Evolutionary conservation across 2,888 invertebrate species (phyloP), one percentile per base, ranked within the genome.

Genomic region (Pammene aurita): DNA sequence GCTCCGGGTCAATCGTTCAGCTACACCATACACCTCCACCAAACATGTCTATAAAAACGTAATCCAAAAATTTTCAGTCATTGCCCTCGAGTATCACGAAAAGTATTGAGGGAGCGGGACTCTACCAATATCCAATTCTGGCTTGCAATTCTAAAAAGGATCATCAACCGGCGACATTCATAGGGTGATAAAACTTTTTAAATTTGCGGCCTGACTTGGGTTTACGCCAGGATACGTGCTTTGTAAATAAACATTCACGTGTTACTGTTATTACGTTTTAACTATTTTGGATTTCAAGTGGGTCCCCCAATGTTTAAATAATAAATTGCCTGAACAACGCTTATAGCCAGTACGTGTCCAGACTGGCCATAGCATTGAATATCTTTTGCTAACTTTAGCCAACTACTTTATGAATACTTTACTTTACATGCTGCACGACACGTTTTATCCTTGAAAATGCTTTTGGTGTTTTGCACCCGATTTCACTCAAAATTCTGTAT

Each of bases 11-110:
- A 68, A 48, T 38, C 50, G 11, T 50, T 18, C 13, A 35, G 50
- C 14, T 62, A 38, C 34, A 52, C 44, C 38, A 38, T 56, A 52
- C 35, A 63, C 38, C 57, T 64, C 41, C 52, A 63, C 57, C 55
- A 18, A 68, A 68, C 57, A 46, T 26, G 63, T 63, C 63, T 48
- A 58, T 65, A 60, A 80, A 79, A 80, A 78, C 73, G 78, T 75
- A 77, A 79, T 79, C 76, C 77, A 73, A 75, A 76, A 83, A 82
- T 84, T 84, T 86, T 85, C 84, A 72, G 79, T 81, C 84, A 84
- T 86, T 86, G 85, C 75, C 79, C 79, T 67, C 75, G 72, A 75
- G 64, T 72, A 72, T 73, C 73, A 76, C 73, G 78, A 77, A 83
- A 82, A 82, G 83, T 82, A 80, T 78, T 11, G 57, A 74, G 75